Base-by-base conservation (phyloP, 2,888 invertebrate genomes). In the Drosophila ustulata region DNA sequence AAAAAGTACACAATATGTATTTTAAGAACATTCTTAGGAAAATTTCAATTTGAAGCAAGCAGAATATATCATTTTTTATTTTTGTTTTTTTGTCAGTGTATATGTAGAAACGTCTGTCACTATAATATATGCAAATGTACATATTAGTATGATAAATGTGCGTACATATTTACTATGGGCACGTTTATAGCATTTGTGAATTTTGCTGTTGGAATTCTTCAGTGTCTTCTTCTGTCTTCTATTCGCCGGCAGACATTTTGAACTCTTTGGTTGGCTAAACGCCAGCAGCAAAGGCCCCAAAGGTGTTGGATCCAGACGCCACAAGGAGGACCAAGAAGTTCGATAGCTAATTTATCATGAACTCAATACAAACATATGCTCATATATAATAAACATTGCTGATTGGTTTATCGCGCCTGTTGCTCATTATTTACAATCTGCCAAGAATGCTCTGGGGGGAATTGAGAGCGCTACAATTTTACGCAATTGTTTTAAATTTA, bases 131-230 rank as follows among this genome's bases (percentile, higher is more conserved):
- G 23, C 32, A 43, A 13, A 6, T 1, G 3, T 32, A 23, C 4
- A 9, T 45, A 28, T 46, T n/a, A 37, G 55, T 52, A 63, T 65
- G 73, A 61, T 70, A 64, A 50, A 80, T 67, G 65, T 71, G 34
- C 34, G 50, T 34, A 3, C 63, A 32, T 51, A 32, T 53, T 39
- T 69, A 53, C 53, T 45, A 39, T 53, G 47, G 49, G 28, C 55
- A 51, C 65, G 63, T 78, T 87, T 57, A 55, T 66, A 53, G 47
- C 63, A 57, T 71, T 71, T 75, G 65, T 82, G 39, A 63, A 61
- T 68, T 63, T 55, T 37, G 37, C 28, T 49, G 46, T 18, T 43
- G 51, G 52, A 43, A 51, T 52, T 52, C 39, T 39, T 26, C 34
- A 37, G 46, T 39, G 32, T 39, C 37, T 37, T n/a, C n/a, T n/a